Percentiles rank a stretch among this genome's conserved stretches.
Conservation (phyloP, 2,888 invertebrate species). For the Ochropacha duplaris region DNA sequence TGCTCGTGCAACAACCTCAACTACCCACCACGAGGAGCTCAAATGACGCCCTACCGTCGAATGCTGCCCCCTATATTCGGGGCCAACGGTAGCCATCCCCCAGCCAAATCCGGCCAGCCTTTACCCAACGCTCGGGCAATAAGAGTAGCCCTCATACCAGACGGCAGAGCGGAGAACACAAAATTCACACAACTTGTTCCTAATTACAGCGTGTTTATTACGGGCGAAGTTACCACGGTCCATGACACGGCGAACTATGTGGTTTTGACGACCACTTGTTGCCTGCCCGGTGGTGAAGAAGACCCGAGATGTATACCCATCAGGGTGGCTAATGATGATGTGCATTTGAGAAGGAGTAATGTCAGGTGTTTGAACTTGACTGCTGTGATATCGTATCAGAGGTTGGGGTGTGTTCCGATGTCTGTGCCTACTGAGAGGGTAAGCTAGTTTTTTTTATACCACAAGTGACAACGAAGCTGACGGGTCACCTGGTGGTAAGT, state of each 20-base stretch:
- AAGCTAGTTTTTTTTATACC: conserved; percentile 14
- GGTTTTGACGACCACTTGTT: conserved; percentile 20
- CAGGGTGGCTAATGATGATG: conserved; percentile 39
- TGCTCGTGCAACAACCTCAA: conserved; percentile 31
- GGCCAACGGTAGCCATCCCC: conserved; percentile 16
- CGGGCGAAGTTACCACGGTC: conserved; percentile 28
- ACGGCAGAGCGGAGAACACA: conserved; percentile 19
- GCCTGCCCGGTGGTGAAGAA: conserved; percentile 18
- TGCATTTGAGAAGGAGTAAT: conserved; percentile 36
- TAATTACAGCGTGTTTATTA: conserved; percentile 20
- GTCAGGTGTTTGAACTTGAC: conserved; percentile 54
- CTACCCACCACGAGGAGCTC: conserved; percentile 25
- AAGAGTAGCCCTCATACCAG: conserved; percentile 27
- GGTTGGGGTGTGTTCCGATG: conserved; percentile 38
- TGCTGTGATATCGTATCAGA: conserved; percentile 45
- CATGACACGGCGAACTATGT: conserved; percentile 39
- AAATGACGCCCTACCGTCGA: conserved; percentile 27
- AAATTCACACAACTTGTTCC: conserved; percentile 21
- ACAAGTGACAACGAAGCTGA: too few relatives aligned
- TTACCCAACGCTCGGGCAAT: conserved; percentile 27
- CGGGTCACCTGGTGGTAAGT: too few relatives aligned
- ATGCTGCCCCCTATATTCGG: conserved; percentile 26
- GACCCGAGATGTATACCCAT: conserved; percentile 44
- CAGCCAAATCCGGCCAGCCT: conserved; percentile 19
- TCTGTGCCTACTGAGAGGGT: conserved; percentile 42